Percentiles rank a stretch among this genome's conserved stretches.
Evolutionary conservation across 2,113 vertebrate genomes (phyloP).

Genomic region (Syngnathoides biaculeatus): DNA sequence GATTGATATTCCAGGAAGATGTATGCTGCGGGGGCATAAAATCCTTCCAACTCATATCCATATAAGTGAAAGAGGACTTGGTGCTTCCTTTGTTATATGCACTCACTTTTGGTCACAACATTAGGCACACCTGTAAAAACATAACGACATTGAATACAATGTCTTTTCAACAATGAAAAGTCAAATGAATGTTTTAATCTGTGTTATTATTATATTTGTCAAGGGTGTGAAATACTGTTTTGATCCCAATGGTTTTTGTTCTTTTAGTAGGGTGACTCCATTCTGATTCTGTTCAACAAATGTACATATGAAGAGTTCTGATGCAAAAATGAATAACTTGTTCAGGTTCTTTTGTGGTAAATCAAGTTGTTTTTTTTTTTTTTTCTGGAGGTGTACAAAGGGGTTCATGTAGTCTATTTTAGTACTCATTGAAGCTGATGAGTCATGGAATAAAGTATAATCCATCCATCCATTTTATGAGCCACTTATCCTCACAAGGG

Average conservation of each 20-base stretch:
- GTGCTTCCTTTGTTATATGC: constrained; percentile 1
- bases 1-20: constrained; percentile 52
- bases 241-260: not conserved
- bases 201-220: not conserved
- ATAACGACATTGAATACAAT: not conserved
- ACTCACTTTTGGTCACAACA: not conserved
- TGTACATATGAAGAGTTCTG: not conserved
- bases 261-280: not conserved
- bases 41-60: constrained; percentile 10
- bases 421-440: too few species aligned
- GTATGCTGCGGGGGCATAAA: constrained; percentile 18
- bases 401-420: too few species aligned
- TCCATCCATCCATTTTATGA: too few species aligned
- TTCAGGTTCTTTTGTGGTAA: too few species aligned
- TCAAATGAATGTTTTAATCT: not conserved
- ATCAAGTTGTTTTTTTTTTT: too few species aligned
- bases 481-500: too few species aligned
- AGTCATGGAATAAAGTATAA: too few species aligned
- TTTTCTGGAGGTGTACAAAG: too few species aligned
- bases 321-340: too few species aligned
- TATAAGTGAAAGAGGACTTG: constrained; percentile 5
- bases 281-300: too few species aligned
- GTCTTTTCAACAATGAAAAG: not conserved
- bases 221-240: not conserved
- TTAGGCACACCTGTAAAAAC: not conserved